Evolutionary conservation across 2,888 invertebrate species (phyloP).

Genomic region (Protonemura montana): DNA sequence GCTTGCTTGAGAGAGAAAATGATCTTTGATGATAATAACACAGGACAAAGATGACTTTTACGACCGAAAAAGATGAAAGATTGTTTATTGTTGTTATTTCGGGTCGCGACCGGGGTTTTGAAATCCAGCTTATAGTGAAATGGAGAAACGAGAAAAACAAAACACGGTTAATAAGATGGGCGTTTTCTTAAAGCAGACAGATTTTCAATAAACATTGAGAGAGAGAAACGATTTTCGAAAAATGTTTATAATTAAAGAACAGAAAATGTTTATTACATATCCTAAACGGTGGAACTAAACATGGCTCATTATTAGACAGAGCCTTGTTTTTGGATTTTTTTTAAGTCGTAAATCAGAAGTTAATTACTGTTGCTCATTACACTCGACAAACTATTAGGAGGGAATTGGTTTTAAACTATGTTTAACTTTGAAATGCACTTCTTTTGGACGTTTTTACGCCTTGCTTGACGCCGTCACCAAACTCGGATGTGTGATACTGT

Average conservation of each 20-base stretch:
- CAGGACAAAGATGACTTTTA: background rate
- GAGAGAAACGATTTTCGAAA: background rate
- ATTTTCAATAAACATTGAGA: conserved; percentile 27
- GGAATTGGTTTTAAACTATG: too few relatives aligned
- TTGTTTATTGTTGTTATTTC: background rate
- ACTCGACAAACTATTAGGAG: too few relatives aligned
- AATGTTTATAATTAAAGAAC: background rate
- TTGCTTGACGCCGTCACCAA: too few relatives aligned
- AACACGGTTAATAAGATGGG: conserved; percentile 29
- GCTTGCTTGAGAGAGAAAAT: background rate
- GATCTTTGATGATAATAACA: background rate
- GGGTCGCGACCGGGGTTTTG: background rate
- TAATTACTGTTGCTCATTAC: too few relatives aligned
- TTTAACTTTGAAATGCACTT: too few relatives aligned
- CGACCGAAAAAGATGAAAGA: background rate
- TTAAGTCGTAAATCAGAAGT: too few relatives aligned
- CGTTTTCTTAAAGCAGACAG: conserved; percentile 38
- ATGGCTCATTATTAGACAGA: background rate
- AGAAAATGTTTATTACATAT: background rate
- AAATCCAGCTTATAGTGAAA: background rate
- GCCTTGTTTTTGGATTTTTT: background rate
- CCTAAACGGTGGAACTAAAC: background rate
- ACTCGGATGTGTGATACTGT: too few relatives aligned
- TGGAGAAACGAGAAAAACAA: background rate
- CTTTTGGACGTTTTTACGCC: too few relatives aligned